Conservation (phyloP, 2,113 vertebrate species). For the Smithornis capensis region DNA sequence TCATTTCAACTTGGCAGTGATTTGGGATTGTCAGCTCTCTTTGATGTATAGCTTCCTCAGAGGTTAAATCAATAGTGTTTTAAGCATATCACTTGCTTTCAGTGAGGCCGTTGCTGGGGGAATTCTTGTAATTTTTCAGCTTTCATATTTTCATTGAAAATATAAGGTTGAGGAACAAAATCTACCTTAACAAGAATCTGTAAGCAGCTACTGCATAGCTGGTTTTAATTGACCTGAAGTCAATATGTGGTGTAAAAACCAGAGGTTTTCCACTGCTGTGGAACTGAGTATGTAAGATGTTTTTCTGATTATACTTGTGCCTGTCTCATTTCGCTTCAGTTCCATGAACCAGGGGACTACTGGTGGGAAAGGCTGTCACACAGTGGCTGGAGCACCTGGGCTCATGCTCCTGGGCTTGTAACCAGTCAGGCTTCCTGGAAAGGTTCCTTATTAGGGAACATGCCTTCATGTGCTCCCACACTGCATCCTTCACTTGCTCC, state of each 20-base stretch:
- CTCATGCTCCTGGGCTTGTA: neutral
- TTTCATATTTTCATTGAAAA: neutral
- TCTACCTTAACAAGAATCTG: neutral
- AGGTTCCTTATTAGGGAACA: neutral
- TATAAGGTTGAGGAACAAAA: neutral
- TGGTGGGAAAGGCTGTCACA: neutral
- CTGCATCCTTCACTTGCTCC: neutral
- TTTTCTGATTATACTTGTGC: neutral
- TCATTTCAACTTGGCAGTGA: slow-evolving; percentile 33
- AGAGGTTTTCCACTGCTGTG: neutral
- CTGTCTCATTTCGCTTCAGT: neutral
- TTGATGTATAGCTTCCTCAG: neutral
- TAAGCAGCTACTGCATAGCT: neutral
- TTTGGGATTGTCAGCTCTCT: neutral
- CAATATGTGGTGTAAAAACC: neutral
- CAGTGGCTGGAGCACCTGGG: neutral
- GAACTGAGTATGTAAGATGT: neutral
- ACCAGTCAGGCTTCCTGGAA: neutral
- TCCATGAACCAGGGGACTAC: neutral
- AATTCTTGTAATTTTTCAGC: neutral
- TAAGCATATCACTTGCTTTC: neutral
- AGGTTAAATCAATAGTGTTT: slow-evolving; percentile 41
- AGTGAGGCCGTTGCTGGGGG: neutral
- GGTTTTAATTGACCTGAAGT: neutral
- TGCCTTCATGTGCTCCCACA: neutral